Percentiles rank a stretch among this genome's conserved stretches.
Conservation (phyloP, 2,888 invertebrate species). For the Rhogogaster chlorosoma region DNA sequence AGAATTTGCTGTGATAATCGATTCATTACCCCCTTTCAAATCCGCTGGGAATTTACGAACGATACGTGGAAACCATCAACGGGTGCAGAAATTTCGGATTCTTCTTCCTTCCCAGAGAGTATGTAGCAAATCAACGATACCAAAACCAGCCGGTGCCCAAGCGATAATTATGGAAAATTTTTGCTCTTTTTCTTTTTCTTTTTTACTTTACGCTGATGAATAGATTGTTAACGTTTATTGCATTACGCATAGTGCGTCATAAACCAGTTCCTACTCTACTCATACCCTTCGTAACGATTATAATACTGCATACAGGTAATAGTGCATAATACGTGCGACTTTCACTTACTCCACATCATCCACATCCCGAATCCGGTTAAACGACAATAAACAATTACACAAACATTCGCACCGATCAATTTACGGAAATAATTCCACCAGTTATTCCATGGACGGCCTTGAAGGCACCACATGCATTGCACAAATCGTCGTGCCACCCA, state of each 20-base stretch:
- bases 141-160: not conserved
- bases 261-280: slow-evolving; percentile 5
- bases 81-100: not conserved
- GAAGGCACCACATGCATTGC: not conserved
- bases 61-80: not conserved
- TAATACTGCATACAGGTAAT: slow-evolving; percentile 9
- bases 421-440: not conserved
- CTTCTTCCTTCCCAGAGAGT: not conserved
- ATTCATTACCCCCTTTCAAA: not conserved
- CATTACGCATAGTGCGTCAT: not conserved
- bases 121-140: not conserved
- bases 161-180: not conserved
- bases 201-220: not conserved
- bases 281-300: not conserved
- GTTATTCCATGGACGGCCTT: not conserved
- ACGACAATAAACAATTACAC: not conserved
- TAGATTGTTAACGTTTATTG: not conserved
- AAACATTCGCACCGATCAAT: not conserved
- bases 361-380: slow-evolving; percentile 16
- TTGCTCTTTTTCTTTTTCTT: too few relatives aligned
- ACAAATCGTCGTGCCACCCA: not conserved
- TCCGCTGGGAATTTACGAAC: not conserved
- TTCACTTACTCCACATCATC: slow-evolving; percentile 2
- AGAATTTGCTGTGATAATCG: not conserved
- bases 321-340: slow-evolving; percentile 8